phyloP scores from a whole-genome alignment of 2,797 vertebrate genomes.

The Onychomys arenicola region DNA sequence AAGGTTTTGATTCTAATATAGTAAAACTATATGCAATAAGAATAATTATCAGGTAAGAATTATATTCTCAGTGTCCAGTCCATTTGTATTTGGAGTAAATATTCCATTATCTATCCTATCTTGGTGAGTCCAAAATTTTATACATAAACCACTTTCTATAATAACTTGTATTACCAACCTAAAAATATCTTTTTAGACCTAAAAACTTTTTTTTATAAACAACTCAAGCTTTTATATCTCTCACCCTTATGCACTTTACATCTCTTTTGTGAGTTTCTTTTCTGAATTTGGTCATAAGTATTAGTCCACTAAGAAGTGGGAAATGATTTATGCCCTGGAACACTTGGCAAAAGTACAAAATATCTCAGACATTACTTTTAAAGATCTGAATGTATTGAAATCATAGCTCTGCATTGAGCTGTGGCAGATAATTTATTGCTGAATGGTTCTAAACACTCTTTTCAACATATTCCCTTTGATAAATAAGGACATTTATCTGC shows the following conservation, averaged over 20 bases:
- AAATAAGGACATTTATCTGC: neutral
- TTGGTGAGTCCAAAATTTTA: neutral
- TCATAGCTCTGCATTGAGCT: neutral
- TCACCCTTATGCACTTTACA: neutral
- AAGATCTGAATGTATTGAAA: neutral
- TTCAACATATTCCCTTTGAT: neutral
- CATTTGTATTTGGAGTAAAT: neutral
- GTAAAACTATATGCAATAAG: neutral
- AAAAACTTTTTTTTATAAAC: neutral
- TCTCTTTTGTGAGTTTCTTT: neutral
- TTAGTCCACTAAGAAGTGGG: neutral
- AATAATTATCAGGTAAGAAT: neutral
- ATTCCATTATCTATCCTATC: neutral
- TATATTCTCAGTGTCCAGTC: neutral
- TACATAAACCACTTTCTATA: neutral
- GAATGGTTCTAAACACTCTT: neutral
- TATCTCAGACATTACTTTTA: neutral
- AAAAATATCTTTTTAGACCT: neutral
- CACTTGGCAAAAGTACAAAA: neutral
- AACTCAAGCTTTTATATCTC: neutral
- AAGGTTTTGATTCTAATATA: neutral
- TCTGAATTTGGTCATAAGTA: neutral
- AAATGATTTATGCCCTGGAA: neutral
- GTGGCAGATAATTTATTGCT: neutral
- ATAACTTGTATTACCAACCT: neutral